A percentile compares a stretch with the other conserved stretches of the same genome.
phyloP scores from a whole-genome alignment of 2,797 vertebrate genomes.

The Astyanax mexicanus region DNA sequence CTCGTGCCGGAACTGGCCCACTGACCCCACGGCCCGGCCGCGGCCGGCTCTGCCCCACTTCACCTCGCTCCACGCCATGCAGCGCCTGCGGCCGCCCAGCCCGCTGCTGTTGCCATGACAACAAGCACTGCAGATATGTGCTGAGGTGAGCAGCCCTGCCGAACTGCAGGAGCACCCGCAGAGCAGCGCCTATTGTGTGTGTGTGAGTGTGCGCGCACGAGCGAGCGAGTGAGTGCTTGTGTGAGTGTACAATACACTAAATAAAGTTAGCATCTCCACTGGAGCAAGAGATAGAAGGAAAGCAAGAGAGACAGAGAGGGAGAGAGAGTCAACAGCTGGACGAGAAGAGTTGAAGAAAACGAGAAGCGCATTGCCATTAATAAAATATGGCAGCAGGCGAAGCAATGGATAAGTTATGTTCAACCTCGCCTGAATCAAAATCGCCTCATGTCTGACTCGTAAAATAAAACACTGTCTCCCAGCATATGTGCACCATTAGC shows the following conservation, averaged over 20 bases:
- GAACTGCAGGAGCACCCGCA: constrained; percentile 60
- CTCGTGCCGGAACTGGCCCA: not conserved
- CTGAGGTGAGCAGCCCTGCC: constrained; percentile 52
- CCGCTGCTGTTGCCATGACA: constrained; percentile 77
- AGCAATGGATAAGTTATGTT: constrained; percentile 45
- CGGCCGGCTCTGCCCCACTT: constrained; percentile 41
- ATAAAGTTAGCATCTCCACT: constrained; percentile 43
- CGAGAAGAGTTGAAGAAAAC: constrained; percentile 1
- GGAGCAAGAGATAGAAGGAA: constrained; percentile 11
- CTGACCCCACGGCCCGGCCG: constrained; percentile 36
- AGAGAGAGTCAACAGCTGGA: constrained; percentile 17
- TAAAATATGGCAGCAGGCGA: constrained; percentile 29
- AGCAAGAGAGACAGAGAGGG: not conserved
- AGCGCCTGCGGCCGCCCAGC: constrained; percentile 36
- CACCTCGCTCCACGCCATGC: constrained; percentile 22
- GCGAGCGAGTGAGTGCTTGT: constrained; percentile 3
- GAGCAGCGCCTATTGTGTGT: constrained; percentile 34
- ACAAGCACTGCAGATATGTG: constrained; percentile 66
- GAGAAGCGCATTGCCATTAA: constrained; percentile 40
- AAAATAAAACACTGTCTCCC: constrained; percentile 50
- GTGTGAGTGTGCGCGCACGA: constrained; percentile 3
- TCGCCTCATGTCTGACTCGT: constrained; percentile 41
- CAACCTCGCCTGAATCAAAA: constrained; percentile 37
- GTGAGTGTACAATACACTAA: constrained; percentile 42
- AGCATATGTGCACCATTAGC: constrained; percentile 55